These are phyloP conservation scores for Rhizoglyphus robini DNA, from an alignment of 1,140 invertebrate genomes.

Conservation along the genomic window DNA sequence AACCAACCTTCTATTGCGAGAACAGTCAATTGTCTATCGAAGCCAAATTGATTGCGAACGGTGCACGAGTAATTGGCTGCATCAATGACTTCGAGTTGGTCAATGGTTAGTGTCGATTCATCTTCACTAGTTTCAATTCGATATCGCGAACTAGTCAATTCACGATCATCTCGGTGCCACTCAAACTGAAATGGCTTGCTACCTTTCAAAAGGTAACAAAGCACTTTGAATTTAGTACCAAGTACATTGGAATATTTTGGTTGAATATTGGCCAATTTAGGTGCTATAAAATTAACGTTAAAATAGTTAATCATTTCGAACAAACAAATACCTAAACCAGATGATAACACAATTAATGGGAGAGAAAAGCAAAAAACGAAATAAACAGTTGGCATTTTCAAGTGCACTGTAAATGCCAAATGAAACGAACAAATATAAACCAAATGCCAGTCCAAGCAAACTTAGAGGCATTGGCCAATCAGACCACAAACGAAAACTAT, in stretches of 20 bases:
- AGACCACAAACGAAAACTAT: too few species aligned
- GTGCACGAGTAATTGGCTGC: slow-evolving; percentile 21
- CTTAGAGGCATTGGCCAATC: too few species aligned
- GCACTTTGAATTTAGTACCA: slow-evolving; percentile 10
- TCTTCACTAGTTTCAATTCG: not conserved
- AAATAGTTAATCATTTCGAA: not conserved
- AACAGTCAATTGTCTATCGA: slow-evolving; percentile 23
- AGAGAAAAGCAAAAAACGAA: not conserved
- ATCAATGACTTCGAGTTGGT: slow-evolving; percentile 15
- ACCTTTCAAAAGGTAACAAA: not conserved
- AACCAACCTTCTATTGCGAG: not conserved
- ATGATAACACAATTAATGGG: not conserved
- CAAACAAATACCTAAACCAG: not conserved
- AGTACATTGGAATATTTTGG: not conserved
- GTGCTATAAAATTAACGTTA: not conserved
- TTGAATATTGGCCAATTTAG: not conserved
- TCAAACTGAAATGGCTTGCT: not conserved
- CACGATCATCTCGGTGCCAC: not conserved
- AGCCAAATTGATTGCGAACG: not conserved
- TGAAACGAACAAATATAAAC: not conserved
- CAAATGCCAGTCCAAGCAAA: not conserved
- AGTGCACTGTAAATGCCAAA: not conserved
- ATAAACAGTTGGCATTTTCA: slow-evolving; percentile 1
- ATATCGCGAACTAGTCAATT: not conserved
- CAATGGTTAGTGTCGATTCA: slow-evolving; percentile 18